Evolutionary conservation across 2,888 invertebrate genomes (phyloP), one percentile per base, ranked within the genome.

Genomic region (Oithona nana): DNA sequence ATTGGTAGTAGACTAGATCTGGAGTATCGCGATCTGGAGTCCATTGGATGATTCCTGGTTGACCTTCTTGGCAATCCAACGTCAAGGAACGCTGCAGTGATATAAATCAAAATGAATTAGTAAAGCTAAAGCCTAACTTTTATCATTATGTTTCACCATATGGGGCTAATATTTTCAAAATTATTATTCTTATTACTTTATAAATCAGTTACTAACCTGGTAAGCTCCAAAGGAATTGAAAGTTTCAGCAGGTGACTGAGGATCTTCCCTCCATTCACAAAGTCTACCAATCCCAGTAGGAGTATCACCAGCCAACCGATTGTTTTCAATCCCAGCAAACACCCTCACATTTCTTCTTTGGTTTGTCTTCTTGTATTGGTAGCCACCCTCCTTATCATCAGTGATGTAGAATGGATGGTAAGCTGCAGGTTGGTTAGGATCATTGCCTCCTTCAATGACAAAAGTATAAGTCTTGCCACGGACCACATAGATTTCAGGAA

Each of bases 1-100:
- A 93, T 84, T 88, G 93, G 73, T 93, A 93, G 72, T 90, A 93
- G 49, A 93, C 88, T 6, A 87, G 84, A 71, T 92, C 86, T 0
- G 93, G 92, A 0, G 92, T 92, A 68, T 83, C 79, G 63, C 77
- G 75, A 72, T 89, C 88, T 0, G 92, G 92, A 0, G 83, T 86
- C 88, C 89, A 93, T 65, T 83, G 81, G 49, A 92, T 81, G 50
- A 88, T 77, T 24, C 88, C 90, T 0, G 89, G 88, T 68, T 83
- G 83, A 2, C 89, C 89, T 64, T 78, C 77, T 69, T 89, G 88
- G 71, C 92, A 93, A 68, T 83, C 81, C 1, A 92, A 77, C 22
- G 84, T 84, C 24, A 92, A 74, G 0, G 84, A 84, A 29, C 90
- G 78, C 26, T 39, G n/a, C n/a, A n/a, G n/a, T n/a, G n/a, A n/a